Conservation (phyloP, 2,888 invertebrate species). For the Hirtodrosophila cameraria region DNA sequence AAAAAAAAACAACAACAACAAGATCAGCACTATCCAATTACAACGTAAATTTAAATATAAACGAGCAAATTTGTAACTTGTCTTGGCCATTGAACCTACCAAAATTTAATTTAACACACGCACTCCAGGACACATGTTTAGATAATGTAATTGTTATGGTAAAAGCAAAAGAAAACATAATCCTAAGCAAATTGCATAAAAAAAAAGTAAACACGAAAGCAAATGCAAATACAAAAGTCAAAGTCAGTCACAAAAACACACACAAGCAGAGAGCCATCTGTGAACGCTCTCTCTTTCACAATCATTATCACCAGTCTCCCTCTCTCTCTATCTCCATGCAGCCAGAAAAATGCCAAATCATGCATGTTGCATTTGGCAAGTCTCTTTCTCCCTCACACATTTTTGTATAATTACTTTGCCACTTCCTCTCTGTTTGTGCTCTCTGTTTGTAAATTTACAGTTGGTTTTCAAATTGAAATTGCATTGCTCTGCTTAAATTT, state of each 20-base stretch:
- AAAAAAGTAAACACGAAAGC: constrained; percentile 27
- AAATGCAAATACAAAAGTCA: background rate
- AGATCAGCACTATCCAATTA: constrained; percentile 13
- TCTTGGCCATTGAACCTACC: constrained; percentile 31
- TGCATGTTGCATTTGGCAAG: constrained; percentile 21
- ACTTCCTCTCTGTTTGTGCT: constrained; percentile 1
- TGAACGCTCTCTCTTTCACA: constrained; percentile 1
- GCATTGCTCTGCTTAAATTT: constrained; percentile 19
- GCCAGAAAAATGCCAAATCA: constrained; percentile 13
- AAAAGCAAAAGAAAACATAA: constrained; percentile 35
- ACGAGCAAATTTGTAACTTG: constrained; percentile 38
- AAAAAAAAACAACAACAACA: constrained; percentile 6
- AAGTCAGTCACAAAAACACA: constrained; percentile 7
- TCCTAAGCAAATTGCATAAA: constrained; percentile 27
- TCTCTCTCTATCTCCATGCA: constrained; percentile 9
- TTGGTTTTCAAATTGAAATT: constrained; percentile 17
- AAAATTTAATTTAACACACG: constrained; percentile 37
- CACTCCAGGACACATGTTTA: constrained; percentile 33
- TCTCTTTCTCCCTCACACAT: constrained; percentile 14
- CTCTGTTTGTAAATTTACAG: constrained; percentile 10
- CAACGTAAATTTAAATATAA: constrained; percentile 14
- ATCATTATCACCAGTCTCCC: background rate
- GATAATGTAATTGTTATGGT: constrained; percentile 53
- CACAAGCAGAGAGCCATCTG: background rate
- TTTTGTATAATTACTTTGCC: constrained; percentile 4